A percentile compares a stretch with the other conserved stretches of the same genome.
Evolutionary conservation across 1,140 invertebrate species (phyloP).

Genomic region (Drosophila simulans): DNA sequence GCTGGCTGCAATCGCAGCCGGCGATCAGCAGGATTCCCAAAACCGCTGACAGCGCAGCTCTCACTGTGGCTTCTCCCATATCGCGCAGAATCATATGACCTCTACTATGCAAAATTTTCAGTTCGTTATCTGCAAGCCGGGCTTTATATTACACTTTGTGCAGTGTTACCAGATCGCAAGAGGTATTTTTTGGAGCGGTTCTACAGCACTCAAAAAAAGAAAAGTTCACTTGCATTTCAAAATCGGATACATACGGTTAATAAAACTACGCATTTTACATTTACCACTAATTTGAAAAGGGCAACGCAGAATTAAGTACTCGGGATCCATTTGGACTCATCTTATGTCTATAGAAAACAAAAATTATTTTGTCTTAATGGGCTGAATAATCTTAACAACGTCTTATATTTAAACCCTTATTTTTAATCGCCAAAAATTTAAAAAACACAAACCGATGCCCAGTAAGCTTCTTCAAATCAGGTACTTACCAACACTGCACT

Average conservation of each 20-base stretch:
- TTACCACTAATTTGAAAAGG: too few species aligned
- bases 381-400: too few species aligned
- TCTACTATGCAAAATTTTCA: neutral
- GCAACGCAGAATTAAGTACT: too few species aligned
- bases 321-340: neutral
- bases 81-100: slow-evolving; percentile 13
- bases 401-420: neutral
- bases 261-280: too few species aligned
- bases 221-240: too few species aligned
- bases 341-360: neutral
- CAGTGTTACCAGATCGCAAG: slow-evolving; percentile 5
- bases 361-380: too few species aligned
- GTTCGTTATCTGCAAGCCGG: slow-evolving; percentile 44
- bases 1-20: neutral
- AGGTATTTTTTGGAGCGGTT: neutral
- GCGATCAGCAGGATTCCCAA: slow-evolving; percentile 13
- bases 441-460: too few species aligned
- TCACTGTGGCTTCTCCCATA: slow-evolving; percentile 2
- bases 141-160: slow-evolving; percentile 14
- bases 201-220: neutral
- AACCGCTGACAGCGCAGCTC: slow-evolving; percentile 10
- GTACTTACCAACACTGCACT: neutral
- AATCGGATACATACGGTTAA: too few species aligned
- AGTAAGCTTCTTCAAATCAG: neutral
- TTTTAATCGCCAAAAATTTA: neutral